Evolutionary conservation across 2,888 invertebrate species (phyloP).

Genomic region (Tinea pellionella): DNA sequence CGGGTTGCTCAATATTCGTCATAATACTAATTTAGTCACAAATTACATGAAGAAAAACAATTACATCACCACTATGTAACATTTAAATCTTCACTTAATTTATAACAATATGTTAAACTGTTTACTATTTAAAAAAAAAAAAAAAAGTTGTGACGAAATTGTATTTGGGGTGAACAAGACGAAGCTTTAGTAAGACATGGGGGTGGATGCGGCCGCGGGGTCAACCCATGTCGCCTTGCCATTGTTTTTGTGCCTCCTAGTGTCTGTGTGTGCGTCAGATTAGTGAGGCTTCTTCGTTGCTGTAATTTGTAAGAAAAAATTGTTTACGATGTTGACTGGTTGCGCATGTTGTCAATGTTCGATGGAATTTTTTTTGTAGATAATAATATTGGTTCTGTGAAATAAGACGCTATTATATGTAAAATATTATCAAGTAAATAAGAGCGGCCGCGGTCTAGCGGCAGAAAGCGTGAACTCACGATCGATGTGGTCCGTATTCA

Average conservation of each 20-base stretch:
- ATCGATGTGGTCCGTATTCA: too few species aligned
- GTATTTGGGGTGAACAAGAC: neutral
- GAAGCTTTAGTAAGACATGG: slow-evolving; percentile 17
- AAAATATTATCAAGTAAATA: too few species aligned
- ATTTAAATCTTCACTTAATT: too few species aligned
- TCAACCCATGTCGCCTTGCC: slow-evolving; percentile 61
- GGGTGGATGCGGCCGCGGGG: slow-evolving; percentile 60
- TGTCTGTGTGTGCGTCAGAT: slow-evolving; percentile 15
- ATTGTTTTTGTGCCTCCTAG: slow-evolving; percentile 60
- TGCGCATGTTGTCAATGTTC: neutral
- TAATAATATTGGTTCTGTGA: neutral
- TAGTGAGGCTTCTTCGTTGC: slow-evolving; percentile 10
- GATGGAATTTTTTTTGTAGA: neutral
- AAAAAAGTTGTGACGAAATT: neutral
- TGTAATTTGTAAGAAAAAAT: slow-evolving; percentile 12
- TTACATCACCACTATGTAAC: too few species aligned
- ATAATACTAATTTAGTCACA: neutral
- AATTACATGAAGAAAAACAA: neutral
- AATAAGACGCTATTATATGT: too few species aligned
- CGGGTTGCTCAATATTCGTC: neutral
- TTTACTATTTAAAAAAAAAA: too few species aligned
- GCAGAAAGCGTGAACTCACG: too few species aligned
- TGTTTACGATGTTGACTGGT: neutral
- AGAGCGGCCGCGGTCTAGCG: too few species aligned
- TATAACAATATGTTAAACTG: too few species aligned